Base-by-base conservation (phyloP, 1,140 invertebrate genomes). In the Lasaia peninsularis region DNA sequence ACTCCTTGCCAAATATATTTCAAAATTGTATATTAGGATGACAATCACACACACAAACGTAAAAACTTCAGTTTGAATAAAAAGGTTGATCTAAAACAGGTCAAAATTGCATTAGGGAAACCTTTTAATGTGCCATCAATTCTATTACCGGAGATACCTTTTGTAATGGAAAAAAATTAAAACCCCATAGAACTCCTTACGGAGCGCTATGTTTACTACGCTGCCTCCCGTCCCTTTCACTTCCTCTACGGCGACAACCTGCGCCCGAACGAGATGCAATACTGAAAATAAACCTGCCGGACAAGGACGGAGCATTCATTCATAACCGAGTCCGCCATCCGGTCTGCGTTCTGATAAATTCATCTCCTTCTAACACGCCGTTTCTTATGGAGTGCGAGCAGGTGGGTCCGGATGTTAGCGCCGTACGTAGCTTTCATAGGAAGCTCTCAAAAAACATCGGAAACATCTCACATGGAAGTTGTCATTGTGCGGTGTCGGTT, bases 261-360 rank as follows among this genome's bases (percentile, higher is more conserved):
- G 80, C 60, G 75, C 53, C 37, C 60, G 73, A 85, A 69, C 59
- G 86, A 80, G 82, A 82, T 63, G 52, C 57, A 55, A 58, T 63
- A 73, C 72, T 63, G 62, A 54, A 69, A 66, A 61, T 63, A 48
- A n/a, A 40, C 34, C 52, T 32, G 77, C 54, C 10, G 44, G 75
- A 88, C 58, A 74, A 65, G 69, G 86, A 88, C 67, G 53, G 73
- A 64, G 65, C 69, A 86, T 86, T 86, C 86, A 88, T 88, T 88
- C 86, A 88, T 88, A 86, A 88, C 81, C 78, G 80, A 81, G 80
- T 80, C 78, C 75, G 78, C 83, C 86, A 86, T 86, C 83, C 83
- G 83, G 83, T 86, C 80, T 78, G 65, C 65, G 77, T 71, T 76
- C 71, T 75, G 74, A 74, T 79, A 79, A 78, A 71, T 86, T 80